Evolutionary conservation across 2,113 vertebrate genomes (phyloP), one percentile per base, ranked within the genome.

Genomic region (Malurus melanocephalus): DNA sequence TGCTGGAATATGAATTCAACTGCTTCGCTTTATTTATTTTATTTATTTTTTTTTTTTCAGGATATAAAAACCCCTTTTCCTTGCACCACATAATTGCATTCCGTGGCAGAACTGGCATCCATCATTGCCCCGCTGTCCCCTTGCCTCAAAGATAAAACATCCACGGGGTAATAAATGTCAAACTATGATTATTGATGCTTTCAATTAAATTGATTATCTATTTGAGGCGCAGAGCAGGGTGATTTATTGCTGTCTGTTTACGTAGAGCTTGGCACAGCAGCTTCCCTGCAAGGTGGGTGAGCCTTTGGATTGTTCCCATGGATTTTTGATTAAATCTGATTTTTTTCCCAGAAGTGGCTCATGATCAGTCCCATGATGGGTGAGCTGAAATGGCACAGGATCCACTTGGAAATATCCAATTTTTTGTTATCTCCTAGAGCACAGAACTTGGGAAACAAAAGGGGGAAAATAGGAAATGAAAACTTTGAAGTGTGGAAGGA

Each of bases 181-280:
- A 95, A 96, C 95, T 90, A 96, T 87, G 96, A 95, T 99, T 98
- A 99, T 98, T 99, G 98, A 99, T 98, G 98, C 94, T 97, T 97
- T 98, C 98, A 97, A 98, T 98, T 98, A 98, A 98, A 99, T 98
- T 98, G 98, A 99, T 99, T 98, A 98, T 98, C 98, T 97, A 97
- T 97, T 97, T 96, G 96, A 96, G 96, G 97, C 80, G 95, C 87
- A 96, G 74, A 93, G 95, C 79, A 40, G 45, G 60, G 95, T 98
- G 98, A 98, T 97, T 98, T 96, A 97, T 89, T 38, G 93, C 95
- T 64, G 88, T 96, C 97, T 96, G 96, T 94, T 95, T 94, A 93
- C 78, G 89, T 94, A 62, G 83, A 96, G 92, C 94, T 94, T 95
- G 92, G 91, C 96, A 95, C 82, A 65, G 55, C 24, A 8, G 95